These are phyloP conservation scores for Gnatocerus cornutus DNA, from an alignment of 2,888 invertebrate species.

Conservation along the genomic window DNA sequence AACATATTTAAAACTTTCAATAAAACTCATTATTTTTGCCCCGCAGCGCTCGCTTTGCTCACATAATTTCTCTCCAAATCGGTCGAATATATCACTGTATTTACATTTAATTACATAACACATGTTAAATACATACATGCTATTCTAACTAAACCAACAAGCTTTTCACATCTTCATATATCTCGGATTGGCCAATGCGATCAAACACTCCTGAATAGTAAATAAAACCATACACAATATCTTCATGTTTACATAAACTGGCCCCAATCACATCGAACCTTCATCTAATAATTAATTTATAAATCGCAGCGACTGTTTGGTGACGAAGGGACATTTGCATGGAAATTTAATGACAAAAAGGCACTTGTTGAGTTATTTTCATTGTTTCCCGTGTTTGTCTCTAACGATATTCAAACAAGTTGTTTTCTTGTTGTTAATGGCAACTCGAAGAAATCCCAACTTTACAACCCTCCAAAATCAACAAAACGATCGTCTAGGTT, in stretches of 20 bases:
- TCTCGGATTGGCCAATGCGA: not conserved
- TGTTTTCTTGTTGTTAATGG: not conserved
- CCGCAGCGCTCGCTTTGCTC: no score
- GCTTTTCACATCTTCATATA: slow-evolving; percentile 3
- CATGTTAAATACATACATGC: not conserved
- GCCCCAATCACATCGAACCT: not conserved
- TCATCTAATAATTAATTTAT: not conserved
- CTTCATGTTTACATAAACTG: not conserved
- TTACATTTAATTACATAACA: no score
- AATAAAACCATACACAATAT: not conserved
- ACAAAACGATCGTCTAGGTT: slow-evolving; percentile 3
- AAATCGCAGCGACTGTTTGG: not conserved
- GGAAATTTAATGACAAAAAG: slow-evolving; percentile 2
- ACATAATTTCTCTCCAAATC: no score
- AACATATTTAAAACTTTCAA: no score
- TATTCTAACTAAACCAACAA: not conserved
- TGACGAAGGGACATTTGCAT: not conserved
- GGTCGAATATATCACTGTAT: no score
- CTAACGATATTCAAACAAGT: slow-evolving; percentile 11
- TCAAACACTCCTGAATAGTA: not conserved
- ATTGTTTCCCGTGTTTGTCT: not conserved
- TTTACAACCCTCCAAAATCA: slow-evolving; percentile 8
- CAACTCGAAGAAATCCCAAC: not conserved
- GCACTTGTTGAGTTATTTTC: not conserved
- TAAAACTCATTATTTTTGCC: no score